These are phyloP conservation scores for Manis javanica DNA, from an alignment of 2,797 vertebrate genomes.

Conservation along the genomic window DNA sequence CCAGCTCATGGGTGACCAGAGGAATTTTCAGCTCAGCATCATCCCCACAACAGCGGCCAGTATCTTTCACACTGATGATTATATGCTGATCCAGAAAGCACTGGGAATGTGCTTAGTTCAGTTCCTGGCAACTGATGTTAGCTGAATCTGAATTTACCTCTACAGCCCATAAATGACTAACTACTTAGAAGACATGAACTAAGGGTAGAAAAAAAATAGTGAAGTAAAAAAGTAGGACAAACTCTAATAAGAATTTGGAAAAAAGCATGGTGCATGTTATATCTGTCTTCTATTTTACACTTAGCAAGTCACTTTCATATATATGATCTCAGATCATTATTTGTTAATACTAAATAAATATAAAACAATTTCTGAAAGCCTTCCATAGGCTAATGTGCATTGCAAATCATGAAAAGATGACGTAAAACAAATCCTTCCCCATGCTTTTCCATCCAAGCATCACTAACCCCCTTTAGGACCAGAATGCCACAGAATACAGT, in stretches of 20 bases:
- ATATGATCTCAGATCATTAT: background rate
- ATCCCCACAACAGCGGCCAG: background rate
- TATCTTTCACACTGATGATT: background rate
- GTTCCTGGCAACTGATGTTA: background rate
- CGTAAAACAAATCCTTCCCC: background rate
- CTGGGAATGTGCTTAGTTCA: conserved; percentile 1
- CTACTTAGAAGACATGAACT: background rate
- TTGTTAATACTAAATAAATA: background rate
- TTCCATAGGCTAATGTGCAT: background rate
- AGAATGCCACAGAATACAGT: background rate
- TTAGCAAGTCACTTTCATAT: background rate
- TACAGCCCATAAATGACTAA: background rate
- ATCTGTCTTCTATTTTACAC: background rate
- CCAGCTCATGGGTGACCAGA: background rate
- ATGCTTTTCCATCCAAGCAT: background rate
- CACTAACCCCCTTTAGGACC: background rate
- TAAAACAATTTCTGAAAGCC: background rate
- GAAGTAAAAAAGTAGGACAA: background rate
- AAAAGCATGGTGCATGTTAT: background rate
- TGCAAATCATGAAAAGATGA: background rate
- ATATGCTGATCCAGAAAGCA: background rate
- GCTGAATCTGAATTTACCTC: background rate
- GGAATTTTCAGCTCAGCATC: background rate
- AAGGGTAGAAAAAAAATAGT: background rate
- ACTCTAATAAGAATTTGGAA: conserved; percentile 22